phyloP scores from a whole-genome alignment of 2,797 vertebrate species.

The Hydrophis major region DNA sequence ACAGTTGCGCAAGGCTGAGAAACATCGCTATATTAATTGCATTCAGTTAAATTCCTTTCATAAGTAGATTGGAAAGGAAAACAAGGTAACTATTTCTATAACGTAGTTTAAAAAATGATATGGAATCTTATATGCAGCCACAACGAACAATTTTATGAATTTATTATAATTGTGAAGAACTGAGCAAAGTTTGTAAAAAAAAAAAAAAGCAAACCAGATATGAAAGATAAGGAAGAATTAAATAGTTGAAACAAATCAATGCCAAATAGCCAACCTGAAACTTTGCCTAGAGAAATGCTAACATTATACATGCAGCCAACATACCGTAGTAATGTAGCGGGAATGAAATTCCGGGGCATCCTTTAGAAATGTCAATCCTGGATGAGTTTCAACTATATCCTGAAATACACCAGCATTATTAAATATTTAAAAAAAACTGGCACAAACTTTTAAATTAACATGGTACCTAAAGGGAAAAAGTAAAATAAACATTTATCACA shows the following conservation, averaged over 20 bases:
- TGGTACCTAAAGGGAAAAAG: not conserved
- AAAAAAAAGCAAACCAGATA: not conserved
- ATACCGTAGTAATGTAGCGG: constrained; percentile 97
- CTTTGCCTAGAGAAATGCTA: not conserved
- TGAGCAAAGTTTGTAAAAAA: not conserved
- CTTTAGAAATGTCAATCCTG: constrained; percentile 96
- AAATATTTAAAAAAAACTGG: not conserved
- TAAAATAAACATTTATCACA: not conserved
- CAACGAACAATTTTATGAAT: not conserved
- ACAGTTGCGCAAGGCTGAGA: not conserved
- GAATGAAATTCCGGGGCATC: constrained; percentile 99
- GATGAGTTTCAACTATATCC: constrained; percentile 97
- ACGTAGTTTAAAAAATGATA: too few relatives aligned
- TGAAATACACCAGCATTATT: constrained; percentile 62
- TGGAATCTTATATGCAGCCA: not conserved
- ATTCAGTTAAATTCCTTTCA: not conserved
- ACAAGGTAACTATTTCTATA: not conserved
- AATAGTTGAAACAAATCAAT: not conserved
- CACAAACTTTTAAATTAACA: not conserved
- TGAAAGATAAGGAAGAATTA: not conserved
- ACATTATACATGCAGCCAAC: constrained; percentile 37
- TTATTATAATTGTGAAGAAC: not conserved
- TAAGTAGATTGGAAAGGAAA: not conserved
- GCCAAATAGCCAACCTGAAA: not conserved
- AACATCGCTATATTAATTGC: not conserved